These are phyloP conservation scores for Lampropteryx suffumata DNA, from an alignment of 2,888 invertebrate genomes.

Conservation along the genomic window DNA sequence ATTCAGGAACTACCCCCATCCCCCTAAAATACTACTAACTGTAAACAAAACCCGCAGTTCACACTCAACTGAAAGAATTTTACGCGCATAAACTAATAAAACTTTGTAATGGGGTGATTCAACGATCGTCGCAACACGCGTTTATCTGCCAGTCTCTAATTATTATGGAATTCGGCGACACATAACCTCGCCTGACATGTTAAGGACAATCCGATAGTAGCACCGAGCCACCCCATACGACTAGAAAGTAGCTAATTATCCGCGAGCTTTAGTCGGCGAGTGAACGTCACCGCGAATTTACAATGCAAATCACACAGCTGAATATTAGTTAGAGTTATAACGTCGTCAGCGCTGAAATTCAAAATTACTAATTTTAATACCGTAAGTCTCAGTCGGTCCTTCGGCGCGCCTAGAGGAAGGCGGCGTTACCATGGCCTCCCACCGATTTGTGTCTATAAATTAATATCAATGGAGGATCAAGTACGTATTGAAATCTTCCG, in stretches of 20 bases:
- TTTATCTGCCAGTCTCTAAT: slow-evolving; percentile 50
- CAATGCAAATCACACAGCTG: slow-evolving; percentile 79
- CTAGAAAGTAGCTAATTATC: slow-evolving; percentile 82
- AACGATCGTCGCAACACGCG: slow-evolving; percentile 45
- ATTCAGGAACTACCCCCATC: slow-evolving; percentile 69
- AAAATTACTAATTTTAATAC: slow-evolving; percentile 81
- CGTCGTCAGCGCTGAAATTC: slow-evolving; percentile 78
- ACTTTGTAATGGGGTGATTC: slow-evolving; percentile 44
- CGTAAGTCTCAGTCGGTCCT: slow-evolving; percentile 76
- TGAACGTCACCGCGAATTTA: slow-evolving; percentile 77
- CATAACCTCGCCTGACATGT: slow-evolving; percentile 53
- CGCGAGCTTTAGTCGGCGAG: slow-evolving; percentile 73
- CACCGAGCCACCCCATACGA: slow-evolving; percentile 60
- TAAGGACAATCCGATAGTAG: slow-evolving; percentile 62
- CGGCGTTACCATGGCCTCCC: slow-evolving; percentile 65
- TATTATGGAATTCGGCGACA: slow-evolving; percentile 36
- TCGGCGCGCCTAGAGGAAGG: slow-evolving; percentile 73
- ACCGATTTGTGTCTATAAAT: slow-evolving; percentile 49
- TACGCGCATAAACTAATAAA: slow-evolving; percentile 45
- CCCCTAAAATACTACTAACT: slow-evolving; percentile 50
- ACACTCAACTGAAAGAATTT: slow-evolving; percentile 41
- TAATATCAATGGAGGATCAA: slow-evolving; percentile 70
- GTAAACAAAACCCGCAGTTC: slow-evolving; percentile 63
- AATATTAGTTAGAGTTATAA: slow-evolving; percentile 80
- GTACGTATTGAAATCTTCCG: slow-evolving; percentile 65